Base-by-base conservation (phyloP, 1,140 invertebrate genomes). In the Steinernema feltiae region DNA sequence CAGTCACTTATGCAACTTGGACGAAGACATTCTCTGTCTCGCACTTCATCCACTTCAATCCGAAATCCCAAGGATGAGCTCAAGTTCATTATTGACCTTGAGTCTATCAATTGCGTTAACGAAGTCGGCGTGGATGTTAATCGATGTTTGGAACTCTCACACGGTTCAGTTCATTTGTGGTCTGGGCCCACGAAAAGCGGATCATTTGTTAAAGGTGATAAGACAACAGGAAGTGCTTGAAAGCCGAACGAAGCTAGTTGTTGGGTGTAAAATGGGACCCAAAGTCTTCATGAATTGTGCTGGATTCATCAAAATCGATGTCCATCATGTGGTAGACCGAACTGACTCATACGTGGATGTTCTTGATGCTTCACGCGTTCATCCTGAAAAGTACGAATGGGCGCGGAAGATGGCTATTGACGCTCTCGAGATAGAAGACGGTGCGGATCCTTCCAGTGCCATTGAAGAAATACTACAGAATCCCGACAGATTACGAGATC, bases 341-440 rank as follows among this genome's bases (percentile, higher is more conserved):
- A 3, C 69, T 21, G 21, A 21, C 69, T 75, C 35, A 7, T 41
- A 41, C 18, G 94, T 0, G 94, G 95, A 98, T 89, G 94, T 98
- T 0, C 87, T 99, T 1, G 97, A 99, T 86, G 95, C 95, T 0
- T 97, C 97, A 0, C 89, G 97, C 78, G 95, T 99, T 0, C 97
- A 99, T 89, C 97, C 97, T 0, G 97, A 99, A 88, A 85, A 80
- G 0, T 99, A 99, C 83, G 97, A 99, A 87, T 98, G 96, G 96
- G 97, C 97, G 0, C 88, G 95, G 27, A 99, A 99, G 89, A 99
- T 99, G 96, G 97, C 97, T 1, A 94, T 98, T 0, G 97, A 99
- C 89, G 97, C 97, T 7, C 88, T 99, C 15, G 97, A 99, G 81
- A 41, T 98, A 81, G 96, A 98, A 81, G 94, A 97, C 78, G 92